Evolutionary conservation across 2,797 vertebrate species (phyloP), one percentile per base, ranked within the genome.

Genomic region (Paedocypris micromegethes): DNA sequence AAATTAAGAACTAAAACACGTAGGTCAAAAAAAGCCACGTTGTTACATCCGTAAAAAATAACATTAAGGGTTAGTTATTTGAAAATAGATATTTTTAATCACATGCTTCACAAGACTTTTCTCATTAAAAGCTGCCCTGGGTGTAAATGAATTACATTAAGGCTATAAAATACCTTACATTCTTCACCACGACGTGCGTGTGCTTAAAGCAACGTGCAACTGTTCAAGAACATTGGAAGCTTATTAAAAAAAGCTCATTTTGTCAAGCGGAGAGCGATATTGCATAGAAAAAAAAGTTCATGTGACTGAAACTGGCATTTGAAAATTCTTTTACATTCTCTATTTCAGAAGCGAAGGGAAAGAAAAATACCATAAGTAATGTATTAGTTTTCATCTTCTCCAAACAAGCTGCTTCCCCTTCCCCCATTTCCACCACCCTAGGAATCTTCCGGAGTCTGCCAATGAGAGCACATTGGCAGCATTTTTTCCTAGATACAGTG

Each of bases 401-500:
- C 64, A 68, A 67, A 68, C 56, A 45, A 51, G 44, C 57, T 60
- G 58, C 67, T 49, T 58, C 52, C 47, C 75, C 43, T 68, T 64
- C 76, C 85, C 75, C 80, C 54, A 58, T 66, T 68, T 66, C 61
- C 52, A 5, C 5, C 61, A 72, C 75, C 71, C 74, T 77, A 68
- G 80, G 83, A 84, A 83, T 87, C 81, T 83, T 76, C 44, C 52
- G 76, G 43, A 75, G 77, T 85, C 85, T 85, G 80, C 86, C 86
- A 88, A 86, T 88, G 84, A 87, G 81, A 79, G 76, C 72, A 67
- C 77, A 77, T 78, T 75, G 62, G 70, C 72, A 2, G 49, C 72
- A 84, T 85, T 88, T 83, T 84, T 87, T 88, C 86, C 87, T 75
- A 77, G 85, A 89, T 79, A 88, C 86, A 88, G 81, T 81, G 82